Base-by-base conservation (phyloP, 2,888 invertebrate species). In the Operophtera brumata region DNA sequence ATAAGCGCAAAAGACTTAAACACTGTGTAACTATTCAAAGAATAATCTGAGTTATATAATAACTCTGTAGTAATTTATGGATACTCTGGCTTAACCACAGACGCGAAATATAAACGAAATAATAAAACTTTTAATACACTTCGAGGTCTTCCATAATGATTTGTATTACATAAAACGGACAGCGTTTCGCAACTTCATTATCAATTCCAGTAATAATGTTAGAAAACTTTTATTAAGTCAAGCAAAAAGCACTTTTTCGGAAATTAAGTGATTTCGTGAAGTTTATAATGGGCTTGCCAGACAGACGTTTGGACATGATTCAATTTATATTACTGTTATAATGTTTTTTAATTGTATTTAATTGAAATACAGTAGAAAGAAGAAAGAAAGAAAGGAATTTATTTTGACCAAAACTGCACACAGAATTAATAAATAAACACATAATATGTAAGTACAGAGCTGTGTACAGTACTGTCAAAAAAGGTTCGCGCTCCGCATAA, bases 171-270 rank as follows among this genome's bases (percentile, higher is more conserved):
- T 32, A 39, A 50, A 48, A 20, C 11, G 14, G 4, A 25, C 36
- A 28, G 0, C 37, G n/a, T 39, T 47, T 7, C 30, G 8, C 20
- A 49, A 37, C 49, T 49, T 49, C 48, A 49, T 43, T 43, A 49
- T 42, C 43, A 36, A 43, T 49, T 36, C 39, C 13, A 43, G 44
- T 54, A 39, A 53, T 46, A 36, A 47, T 47, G 42, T 47, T 52
- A 11, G 13, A 1, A 53, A 47, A 14, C 10, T 26, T 45, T 6
- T 12, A 34, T 11, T 32, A 11, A 43, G 13, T 43, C 32, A 39
- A 14, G 10, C 14, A 14, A 37, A 37, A 14, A n/a, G 11, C 2
- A 34, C 14, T 14, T 37, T 4, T 39, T 39, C 10, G 20, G 20
- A 39, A 39, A 39, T 39, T 39, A 48, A 48, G 34, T 35, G 48